These are phyloP conservation scores for Crocodylus rhombifer DNA, from an alignment of 2,797 vertebrate species.

Conservation along the genomic window DNA sequence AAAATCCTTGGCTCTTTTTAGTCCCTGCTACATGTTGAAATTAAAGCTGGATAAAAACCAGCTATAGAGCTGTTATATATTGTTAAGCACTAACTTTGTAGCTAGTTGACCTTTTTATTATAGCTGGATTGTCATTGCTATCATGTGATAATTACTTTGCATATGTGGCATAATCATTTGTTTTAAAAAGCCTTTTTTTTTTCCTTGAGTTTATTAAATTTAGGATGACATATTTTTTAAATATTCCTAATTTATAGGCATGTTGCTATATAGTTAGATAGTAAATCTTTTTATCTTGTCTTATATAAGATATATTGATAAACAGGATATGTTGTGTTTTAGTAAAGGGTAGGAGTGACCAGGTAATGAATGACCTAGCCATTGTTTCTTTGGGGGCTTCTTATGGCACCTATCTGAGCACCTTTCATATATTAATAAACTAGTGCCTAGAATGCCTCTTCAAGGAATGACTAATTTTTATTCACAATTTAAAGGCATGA, in stretches of 20 bases:
- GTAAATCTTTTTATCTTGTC: rapidly evolving
- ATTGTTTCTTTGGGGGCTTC: rapidly evolving
- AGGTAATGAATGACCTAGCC: background rate
- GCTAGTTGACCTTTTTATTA: too few relatives aligned
- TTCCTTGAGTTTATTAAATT: background rate
- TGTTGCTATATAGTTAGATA: background rate
- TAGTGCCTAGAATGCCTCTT: rapidly evolving
- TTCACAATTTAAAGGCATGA: rapidly evolving
- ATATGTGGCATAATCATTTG: background rate
- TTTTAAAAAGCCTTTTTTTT: background rate
- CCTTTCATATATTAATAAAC: rapidly evolving
- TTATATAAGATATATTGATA: rapidly evolving
- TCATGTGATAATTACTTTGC: too few relatives aligned
- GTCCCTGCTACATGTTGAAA: too few relatives aligned
- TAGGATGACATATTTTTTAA: too few relatives aligned
- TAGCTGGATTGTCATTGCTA: too few relatives aligned
- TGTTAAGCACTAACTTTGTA: too few relatives aligned
- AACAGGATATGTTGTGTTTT: background rate
- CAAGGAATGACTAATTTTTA: background rate
- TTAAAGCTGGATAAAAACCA: too few relatives aligned
- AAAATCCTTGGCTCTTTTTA: too few relatives aligned
- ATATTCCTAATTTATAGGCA: background rate
- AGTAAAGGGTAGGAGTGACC: rapidly evolving
- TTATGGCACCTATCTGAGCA: background rate
- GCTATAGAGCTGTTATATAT: too few relatives aligned